These are phyloP conservation scores for Coreoperca whiteheadi DNA, from an alignment of 2,113 vertebrate genomes.

Conservation along the genomic window DNA sequence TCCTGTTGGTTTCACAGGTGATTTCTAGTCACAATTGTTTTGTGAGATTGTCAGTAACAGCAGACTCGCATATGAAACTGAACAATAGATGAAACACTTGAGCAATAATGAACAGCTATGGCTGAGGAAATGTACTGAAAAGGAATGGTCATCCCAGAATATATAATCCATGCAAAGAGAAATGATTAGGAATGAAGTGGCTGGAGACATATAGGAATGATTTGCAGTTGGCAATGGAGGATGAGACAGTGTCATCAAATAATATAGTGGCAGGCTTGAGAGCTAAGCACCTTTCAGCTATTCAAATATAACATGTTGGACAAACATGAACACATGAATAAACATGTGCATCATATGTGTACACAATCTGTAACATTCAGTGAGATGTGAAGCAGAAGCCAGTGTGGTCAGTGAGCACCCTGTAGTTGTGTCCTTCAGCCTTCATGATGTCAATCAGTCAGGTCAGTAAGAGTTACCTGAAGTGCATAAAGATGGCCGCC, in stretches of 20 bases:
- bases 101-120: not conserved
- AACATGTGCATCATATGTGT: constrained; percentile 24
- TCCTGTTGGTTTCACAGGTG: constrained; percentile 14
- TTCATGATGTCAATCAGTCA: constrained; percentile 60
- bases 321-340: constrained; percentile 37
- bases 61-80: constrained; percentile 8
- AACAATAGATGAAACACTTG: constrained; percentile 30
- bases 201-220: constrained; percentile 23
- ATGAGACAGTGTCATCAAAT: constrained; percentile 22
- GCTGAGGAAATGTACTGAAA: not conserved
- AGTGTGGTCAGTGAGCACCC: constrained; percentile 35
- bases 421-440: constrained; percentile 60
- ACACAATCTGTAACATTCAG: constrained; percentile 19
- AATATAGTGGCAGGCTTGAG: not conserved
- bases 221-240: constrained; percentile 34
- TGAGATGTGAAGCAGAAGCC: constrained; percentile 54
- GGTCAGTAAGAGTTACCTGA: constrained; percentile 8
- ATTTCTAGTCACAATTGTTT: constrained; percentile 24
- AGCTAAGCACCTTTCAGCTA: constrained; percentile 40
- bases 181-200: constrained; percentile 16
- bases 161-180: constrained; percentile 59
- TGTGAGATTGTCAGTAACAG: constrained; percentile 5
- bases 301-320: constrained; percentile 7
- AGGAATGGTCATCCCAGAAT: not conserved
- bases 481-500: constrained; percentile 41